Evolutionary conservation across 1,140 invertebrate genomes (phyloP).

Genomic region (Drosophila varians): DNA sequence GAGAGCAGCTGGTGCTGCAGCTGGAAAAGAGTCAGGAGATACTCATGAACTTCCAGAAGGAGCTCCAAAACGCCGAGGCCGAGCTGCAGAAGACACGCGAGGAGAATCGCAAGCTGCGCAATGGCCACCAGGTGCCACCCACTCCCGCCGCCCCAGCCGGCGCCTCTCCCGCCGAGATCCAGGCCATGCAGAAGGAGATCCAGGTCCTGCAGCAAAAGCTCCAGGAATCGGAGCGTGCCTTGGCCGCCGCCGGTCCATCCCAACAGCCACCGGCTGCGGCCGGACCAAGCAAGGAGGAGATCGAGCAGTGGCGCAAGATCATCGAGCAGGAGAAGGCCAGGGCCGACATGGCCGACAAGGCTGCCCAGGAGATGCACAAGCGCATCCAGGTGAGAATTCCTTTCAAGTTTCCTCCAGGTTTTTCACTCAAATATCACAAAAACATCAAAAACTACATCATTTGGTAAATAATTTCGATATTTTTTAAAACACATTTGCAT

Average conservation of each 20-base stretch:
- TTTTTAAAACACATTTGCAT: constrained; percentile 1
- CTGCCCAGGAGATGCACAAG: constrained; percentile 89
- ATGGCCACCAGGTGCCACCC: constrained; percentile 84
- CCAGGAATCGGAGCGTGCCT: constrained; percentile 85
- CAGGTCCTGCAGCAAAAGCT: constrained; percentile 85
- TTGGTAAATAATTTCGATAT: constrained; percentile 3
- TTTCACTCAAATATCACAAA: neutral
- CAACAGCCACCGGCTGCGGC: constrained; percentile 70
- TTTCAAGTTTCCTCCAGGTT: neutral
- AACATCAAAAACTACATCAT: constrained; percentile 10
- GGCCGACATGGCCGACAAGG: constrained; percentile 89
- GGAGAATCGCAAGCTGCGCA: constrained; percentile 88
- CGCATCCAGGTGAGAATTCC: constrained; percentile 86
- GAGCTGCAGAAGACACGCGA: constrained; percentile 92
- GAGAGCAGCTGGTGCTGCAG: constrained; percentile 94
- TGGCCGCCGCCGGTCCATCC: constrained; percentile 84
- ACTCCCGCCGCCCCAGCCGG: constrained; percentile 9
- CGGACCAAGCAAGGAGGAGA: constrained; percentile 86
- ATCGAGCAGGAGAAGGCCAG: constrained; percentile 89
- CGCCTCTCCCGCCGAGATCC: constrained; percentile 84
- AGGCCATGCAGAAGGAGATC: constrained; percentile 84
- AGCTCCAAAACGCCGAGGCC: constrained; percentile 91
- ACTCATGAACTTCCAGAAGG: constrained; percentile 95
- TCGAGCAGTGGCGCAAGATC: constrained; percentile 91
- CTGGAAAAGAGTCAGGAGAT: constrained; percentile 96